These are phyloP conservation scores for Buphagus erythrorhynchus DNA, from an alignment of 2,797 vertebrate genomes.

Conservation along the genomic window DNA sequence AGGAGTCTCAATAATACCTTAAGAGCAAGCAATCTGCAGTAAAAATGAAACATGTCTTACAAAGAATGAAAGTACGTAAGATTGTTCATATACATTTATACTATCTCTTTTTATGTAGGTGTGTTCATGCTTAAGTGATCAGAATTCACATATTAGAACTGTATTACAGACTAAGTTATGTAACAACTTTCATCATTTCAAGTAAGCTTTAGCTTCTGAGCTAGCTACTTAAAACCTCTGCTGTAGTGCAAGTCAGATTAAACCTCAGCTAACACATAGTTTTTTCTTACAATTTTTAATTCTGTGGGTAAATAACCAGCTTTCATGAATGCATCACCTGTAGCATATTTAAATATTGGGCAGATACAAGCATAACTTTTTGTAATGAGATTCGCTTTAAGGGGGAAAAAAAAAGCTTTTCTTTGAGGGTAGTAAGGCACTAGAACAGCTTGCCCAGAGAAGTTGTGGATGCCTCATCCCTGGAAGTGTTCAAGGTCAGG, in stretches of 20 bases:
- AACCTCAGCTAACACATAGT: neutral
- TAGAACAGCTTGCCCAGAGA: neutral
- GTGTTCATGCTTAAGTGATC: neutral
- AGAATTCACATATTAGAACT: neutral
- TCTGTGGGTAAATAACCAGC: neutral
- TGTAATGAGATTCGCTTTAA: neutral
- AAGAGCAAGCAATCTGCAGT: neutral
- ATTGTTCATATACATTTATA: neutral
- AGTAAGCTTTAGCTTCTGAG: neutral
- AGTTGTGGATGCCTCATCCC: neutral
- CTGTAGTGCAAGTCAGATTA: neutral
- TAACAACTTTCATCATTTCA: neutral
- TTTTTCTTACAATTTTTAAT: neutral
- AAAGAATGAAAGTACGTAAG: accelerated
- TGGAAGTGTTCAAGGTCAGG: neutral
- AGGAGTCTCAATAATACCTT: neutral
- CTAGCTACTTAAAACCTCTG: neutral
- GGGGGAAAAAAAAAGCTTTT: neutral
- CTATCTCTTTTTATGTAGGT: neutral
- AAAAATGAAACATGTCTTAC: neutral
- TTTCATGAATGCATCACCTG: neutral
- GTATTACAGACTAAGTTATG: neutral
- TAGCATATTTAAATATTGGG: neutral
- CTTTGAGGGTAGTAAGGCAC: neutral
- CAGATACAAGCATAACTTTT: neutral